Percentiles rank a stretch among this genome's conserved stretches.
phyloP scores from a whole-genome alignment of 64 coral and sea anemone species.

The Montipora capricornis region DNA sequence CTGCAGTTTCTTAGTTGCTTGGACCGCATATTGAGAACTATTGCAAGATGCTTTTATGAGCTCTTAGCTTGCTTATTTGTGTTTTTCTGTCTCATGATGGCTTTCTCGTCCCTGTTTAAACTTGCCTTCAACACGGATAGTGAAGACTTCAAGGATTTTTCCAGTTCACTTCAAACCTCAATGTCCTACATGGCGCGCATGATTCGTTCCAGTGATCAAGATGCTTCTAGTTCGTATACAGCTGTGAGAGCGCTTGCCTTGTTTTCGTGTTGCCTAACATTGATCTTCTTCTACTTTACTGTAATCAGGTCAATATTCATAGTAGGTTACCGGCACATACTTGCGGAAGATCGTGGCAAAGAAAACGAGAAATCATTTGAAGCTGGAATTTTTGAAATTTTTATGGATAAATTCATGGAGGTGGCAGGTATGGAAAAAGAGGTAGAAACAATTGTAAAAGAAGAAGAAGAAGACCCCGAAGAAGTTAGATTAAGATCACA shows the following conservation, averaged over 20 bases:
- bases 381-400: constrained; percentile 56
- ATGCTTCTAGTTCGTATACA: constrained; percentile 11
- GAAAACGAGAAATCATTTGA: constrained; percentile 2
- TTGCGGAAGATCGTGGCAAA: constrained; percentile 21
- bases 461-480: constrained; percentile 53
- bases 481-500: constrained; percentile 51
- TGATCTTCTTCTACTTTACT: constrained; percentile 72
- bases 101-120: constrained; percentile 65
- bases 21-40: constrained; percentile 58
- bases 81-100: constrained; percentile 63
- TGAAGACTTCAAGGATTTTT: constrained; percentile 67
- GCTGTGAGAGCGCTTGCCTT: constrained; percentile 5
- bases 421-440: constrained; percentile 39
- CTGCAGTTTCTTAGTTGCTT: constrained; percentile 65
- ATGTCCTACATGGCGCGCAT: constrained; percentile 63
- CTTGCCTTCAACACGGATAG: constrained; percentile 62
- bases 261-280: constrained; percentile 46
- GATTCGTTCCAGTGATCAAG: constrained; percentile 4
- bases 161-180: constrained; percentile 34
- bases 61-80: constrained; percentile 53
- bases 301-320: constrained; percentile 57
- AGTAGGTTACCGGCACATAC: constrained; percentile 46
- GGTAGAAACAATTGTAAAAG: neutral
- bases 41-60: constrained; percentile 47
- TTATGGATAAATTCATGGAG: constrained; percentile 47